Percentiles rank a stretch among this genome's conserved stretches.
Conservation (phyloP, 2,797 vertebrate genomes). For the Labeo calbasu region DNA sequence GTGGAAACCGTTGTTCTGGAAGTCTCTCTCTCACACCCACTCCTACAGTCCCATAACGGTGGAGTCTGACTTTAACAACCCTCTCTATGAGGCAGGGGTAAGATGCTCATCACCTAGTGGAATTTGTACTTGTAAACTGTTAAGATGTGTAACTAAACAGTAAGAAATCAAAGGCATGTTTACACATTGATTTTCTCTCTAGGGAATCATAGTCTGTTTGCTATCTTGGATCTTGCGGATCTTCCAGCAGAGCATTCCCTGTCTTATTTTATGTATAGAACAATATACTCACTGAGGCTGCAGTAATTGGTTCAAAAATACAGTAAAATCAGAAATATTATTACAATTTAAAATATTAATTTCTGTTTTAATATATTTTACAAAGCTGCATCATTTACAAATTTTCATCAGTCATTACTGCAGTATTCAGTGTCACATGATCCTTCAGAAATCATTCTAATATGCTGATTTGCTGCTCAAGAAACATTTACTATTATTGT, state of each 20-base stretch:
- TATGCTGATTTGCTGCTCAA: not conserved
- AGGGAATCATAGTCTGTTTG: not conserved
- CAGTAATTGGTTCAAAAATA: not conserved
- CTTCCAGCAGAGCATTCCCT: no score
- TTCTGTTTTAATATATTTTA: not conserved
- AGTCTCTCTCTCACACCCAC: conserved; percentile 90
- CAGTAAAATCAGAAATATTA: not conserved
- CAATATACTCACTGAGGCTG: not conserved
- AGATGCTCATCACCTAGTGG: conserved; percentile 60
- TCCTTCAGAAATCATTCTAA: not conserved
- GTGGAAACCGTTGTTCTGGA: conserved; percentile 91
- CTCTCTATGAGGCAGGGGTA: conserved; percentile 94
- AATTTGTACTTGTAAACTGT: not conserved
- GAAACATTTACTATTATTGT: not conserved
- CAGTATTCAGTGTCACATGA: not conserved
- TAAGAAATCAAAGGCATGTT: not conserved
- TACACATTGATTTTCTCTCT: not conserved
- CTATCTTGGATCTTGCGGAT: not conserved
- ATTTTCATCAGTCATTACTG: not conserved
- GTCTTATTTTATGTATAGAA: not conserved
- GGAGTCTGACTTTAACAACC: conserved; percentile 94
- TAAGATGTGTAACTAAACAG: not conserved
- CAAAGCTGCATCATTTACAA: not conserved
- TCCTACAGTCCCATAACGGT: conserved; percentile 94
- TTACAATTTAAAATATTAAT: not conserved